phyloP scores from a whole-genome alignment of 2,113 vertebrate species.

The Ibidorhyncha struthersii region DNA sequence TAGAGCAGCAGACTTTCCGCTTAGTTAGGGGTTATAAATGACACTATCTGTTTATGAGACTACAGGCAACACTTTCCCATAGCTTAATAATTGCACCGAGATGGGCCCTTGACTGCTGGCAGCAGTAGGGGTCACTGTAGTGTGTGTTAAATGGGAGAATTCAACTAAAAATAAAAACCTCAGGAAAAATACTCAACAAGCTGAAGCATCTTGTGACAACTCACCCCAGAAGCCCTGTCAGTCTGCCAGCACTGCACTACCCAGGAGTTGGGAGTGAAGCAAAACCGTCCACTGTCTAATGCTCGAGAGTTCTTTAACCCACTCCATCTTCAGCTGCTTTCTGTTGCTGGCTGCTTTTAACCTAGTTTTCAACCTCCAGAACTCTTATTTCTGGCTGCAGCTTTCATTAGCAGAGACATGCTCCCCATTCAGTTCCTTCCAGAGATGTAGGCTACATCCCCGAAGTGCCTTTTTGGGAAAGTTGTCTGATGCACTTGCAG shows the following conservation, averaged over 20 bases:
- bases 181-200: not conserved
- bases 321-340: conserved; percentile 15
- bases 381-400: conserved; percentile 33
- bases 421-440: conserved; percentile 14
- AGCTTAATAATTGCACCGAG: not conserved
- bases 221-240: conserved; percentile 18
- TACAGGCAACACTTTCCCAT: not conserved
- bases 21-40: not conserved
- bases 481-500: not conserved
- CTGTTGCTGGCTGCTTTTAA: conserved; percentile 19
- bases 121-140: conserved; percentile 27
- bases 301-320: conserved; percentile 28
- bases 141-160: not conserved
- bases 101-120: not conserved
- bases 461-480: conserved; percentile 23
- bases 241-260: conserved; percentile 18
- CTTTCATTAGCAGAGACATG: conserved; percentile 19
- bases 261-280: not conserved
- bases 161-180: conserved; percentile 22
- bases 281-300: not conserved
- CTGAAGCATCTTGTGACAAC: conserved; percentile 21
- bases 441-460: conserved; percentile 47
- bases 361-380: conserved; percentile 43
- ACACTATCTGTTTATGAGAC: not conserved
- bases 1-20: not conserved